A percentile compares a stretch with the other conserved stretches of the same genome.
These are phyloP conservation scores for Drosophila busckii DNA, from an alignment of 1,140 invertebrate species.

Conservation along the genomic window DNA sequence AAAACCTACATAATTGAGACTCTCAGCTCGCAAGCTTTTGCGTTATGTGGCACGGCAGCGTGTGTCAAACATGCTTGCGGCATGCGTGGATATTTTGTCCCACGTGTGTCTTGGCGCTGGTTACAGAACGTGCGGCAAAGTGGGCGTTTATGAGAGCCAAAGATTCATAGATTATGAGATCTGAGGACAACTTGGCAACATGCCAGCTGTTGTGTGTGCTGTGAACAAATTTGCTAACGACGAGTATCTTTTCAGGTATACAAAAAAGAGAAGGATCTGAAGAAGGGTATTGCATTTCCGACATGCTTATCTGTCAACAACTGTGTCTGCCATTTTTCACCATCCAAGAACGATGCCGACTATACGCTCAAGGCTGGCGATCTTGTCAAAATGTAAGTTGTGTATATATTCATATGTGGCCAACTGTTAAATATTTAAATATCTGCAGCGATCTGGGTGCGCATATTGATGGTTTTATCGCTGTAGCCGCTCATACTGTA, in stretches of 20 bases:
- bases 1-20: slow-evolving; percentile 60
- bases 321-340: slow-evolving; percentile 99
- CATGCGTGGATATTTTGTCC: slow-evolving; percentile 25
- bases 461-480: slow-evolving; percentile 99
- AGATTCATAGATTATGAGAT: slow-evolving; percentile 78
- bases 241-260: slow-evolving; percentile 81
- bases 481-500: slow-evolving; percentile 97
- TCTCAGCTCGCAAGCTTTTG: slow-evolving; percentile 1
- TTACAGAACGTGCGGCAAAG: slow-evolving; percentile 3
- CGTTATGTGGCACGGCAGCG: slow-evolving; percentile 16
- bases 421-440: neutral
- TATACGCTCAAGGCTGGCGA: slow-evolving; percentile 94
- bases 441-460: slow-evolving; percentile 93
- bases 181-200: slow-evolving; percentile 51
- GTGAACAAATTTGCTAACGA: neutral
- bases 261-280: slow-evolving; percentile 98
- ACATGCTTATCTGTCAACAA: slow-evolving; percentile 99
- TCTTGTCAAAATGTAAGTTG: slow-evolving; percentile 96
- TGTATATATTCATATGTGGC: slow-evolving; percentile 19
- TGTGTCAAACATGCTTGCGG: slow-evolving; percentile 13
- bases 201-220: neutral
- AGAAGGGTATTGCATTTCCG: slow-evolving; percentile 99
- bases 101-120: slow-evolving; percentile 45
- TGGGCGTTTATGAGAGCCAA: slow-evolving; percentile 26
- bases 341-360: slow-evolving; percentile 94